Conservation (phyloP, 2,888 invertebrate species). For the Acleris laterana region DNA sequence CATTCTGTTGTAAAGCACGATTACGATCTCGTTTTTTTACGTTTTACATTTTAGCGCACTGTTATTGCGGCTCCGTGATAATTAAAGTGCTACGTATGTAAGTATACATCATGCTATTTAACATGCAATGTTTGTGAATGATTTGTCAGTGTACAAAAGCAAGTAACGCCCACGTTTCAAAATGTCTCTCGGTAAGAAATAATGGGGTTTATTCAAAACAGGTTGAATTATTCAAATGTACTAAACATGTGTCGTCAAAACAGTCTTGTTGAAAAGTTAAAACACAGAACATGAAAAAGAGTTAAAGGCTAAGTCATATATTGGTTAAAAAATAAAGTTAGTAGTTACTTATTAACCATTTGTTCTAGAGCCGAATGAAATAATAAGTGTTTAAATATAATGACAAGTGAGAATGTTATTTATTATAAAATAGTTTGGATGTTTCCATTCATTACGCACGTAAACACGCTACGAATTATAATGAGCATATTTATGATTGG, state of each 20-base stretch:
- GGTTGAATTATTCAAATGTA: slow-evolving; percentile 28
- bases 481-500: slow-evolving; percentile 1
- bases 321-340: neutral
- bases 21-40: slow-evolving; percentile 57
- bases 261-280: neutral
- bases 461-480: slow-evolving; percentile 5
- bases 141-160: slow-evolving; percentile 47
- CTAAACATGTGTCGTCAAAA: slow-evolving; percentile 16
- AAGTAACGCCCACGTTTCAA: slow-evolving; percentile 40
- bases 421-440: neutral
- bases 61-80: slow-evolving; percentile 53
- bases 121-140: slow-evolving; percentile 42
- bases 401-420: neutral
- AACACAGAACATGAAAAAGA: neutral
- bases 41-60: slow-evolving; percentile 58
- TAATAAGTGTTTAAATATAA: too few relatives aligned
- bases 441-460: slow-evolving; percentile 48
- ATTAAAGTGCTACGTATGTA: slow-evolving; percentile 39
- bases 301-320: too few relatives aligned
- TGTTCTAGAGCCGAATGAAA: too few relatives aligned
- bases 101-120: slow-evolving; percentile 50
- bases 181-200: slow-evolving; percentile 37
- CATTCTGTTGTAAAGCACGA: slow-evolving; percentile 55
- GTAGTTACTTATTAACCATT: too few relatives aligned
- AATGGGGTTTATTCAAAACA: slow-evolving; percentile 35